A percentile compares a stretch with the other conserved stretches of the same genome.
Evolutionary conservation across 1,140 invertebrate species (phyloP).

Genomic region (Acromyrmex charruanus): DNA sequence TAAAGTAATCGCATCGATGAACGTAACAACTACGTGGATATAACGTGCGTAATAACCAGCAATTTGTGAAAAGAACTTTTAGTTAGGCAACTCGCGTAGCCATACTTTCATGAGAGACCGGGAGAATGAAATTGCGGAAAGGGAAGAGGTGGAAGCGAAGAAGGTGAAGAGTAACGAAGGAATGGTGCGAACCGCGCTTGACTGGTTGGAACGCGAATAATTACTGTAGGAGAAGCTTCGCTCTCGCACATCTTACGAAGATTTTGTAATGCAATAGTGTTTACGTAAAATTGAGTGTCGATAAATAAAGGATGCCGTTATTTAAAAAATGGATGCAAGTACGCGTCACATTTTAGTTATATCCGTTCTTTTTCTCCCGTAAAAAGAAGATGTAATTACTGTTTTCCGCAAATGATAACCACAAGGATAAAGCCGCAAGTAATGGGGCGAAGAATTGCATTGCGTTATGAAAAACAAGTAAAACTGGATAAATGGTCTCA

Average conservation of each 20-base stretch:
- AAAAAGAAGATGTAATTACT: slow-evolving; percentile 50
- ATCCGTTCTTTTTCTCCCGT: not conserved
- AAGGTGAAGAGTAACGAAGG: slow-evolving; percentile 52
- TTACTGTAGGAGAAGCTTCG: slow-evolving; percentile 77
- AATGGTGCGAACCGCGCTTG: slow-evolving; percentile 56
- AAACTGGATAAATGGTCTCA: slow-evolving; percentile 38
- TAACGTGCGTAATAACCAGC: slow-evolving; percentile 83
- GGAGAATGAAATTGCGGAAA: slow-evolving; percentile 61
- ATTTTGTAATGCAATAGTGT: slow-evolving; percentile 78
- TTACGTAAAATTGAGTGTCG: slow-evolving; percentile 26
- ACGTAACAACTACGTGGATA: slow-evolving; percentile 79
- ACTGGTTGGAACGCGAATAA: slow-evolving; percentile 77
- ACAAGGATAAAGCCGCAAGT: slow-evolving; percentile 8
- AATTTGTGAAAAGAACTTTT: slow-evolving; percentile 85
- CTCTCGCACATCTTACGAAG: slow-evolving; percentile 72
- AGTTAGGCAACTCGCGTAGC: slow-evolving; percentile 79
- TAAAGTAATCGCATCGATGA: slow-evolving; percentile 54
- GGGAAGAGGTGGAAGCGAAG: slow-evolving; percentile 33
- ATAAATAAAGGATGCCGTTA: not conserved
- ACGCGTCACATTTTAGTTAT: not conserved
- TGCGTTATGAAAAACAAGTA: slow-evolving; percentile 44
- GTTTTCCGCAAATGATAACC: slow-evolving; percentile 46
- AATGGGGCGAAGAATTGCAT: slow-evolving; percentile 35
- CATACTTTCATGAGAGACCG: slow-evolving; percentile 61
- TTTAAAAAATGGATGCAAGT: not conserved